Evolutionary conservation across 2,797 vertebrate species (phyloP), one percentile per base, ranked within the genome.

Genomic region (Bufotes viridis): DNA sequence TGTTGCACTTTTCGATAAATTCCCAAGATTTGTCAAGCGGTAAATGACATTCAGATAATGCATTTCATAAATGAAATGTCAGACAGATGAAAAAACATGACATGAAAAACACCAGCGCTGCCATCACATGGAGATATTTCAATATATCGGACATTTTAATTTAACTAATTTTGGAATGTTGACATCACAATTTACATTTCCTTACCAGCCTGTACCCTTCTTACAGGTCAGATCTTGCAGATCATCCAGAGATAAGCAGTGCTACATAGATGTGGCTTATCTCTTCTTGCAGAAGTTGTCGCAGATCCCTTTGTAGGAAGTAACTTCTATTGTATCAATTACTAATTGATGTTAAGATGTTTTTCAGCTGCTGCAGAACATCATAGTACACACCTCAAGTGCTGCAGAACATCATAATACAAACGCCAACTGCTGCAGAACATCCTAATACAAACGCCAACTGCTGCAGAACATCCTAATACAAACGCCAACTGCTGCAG

Each of bases 11-110:
- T 57, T 58, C 70, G 65, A 17, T 82, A 70, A 70, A 70, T 57
- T 82, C 22, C 18, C 29, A 57, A 74, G 69, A 63, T 69, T 69
- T 69, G 18, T 78, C 75, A 79, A 13, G 75, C 84, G 57, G 75
- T 67, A 76, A 86, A 79, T 57, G 84, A 67, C 75, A 57, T 69
- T 34, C 75, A 57, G 84, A 86, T 86, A 79, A 86, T 11, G 24
- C 17, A 24, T 57, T 79, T 79, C 24, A 9, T 79, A 67, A 78
- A 79, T 69, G 75, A 86, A 86, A 86, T 86, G 75, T 86, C 84
- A 86, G 29, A 17, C 49, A 57, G 75, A 79, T 86, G 58, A 67
- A 79, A 79, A 29, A 67, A 79, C 34, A 79, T 67, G 24, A 63
- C 55, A 79, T 76, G 60, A 84, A 84, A 63, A 24, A 69, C 70